Evolutionary conservation across 2,113 vertebrate species (phyloP).

Genomic region (Periophthalmus modestus): DNA sequence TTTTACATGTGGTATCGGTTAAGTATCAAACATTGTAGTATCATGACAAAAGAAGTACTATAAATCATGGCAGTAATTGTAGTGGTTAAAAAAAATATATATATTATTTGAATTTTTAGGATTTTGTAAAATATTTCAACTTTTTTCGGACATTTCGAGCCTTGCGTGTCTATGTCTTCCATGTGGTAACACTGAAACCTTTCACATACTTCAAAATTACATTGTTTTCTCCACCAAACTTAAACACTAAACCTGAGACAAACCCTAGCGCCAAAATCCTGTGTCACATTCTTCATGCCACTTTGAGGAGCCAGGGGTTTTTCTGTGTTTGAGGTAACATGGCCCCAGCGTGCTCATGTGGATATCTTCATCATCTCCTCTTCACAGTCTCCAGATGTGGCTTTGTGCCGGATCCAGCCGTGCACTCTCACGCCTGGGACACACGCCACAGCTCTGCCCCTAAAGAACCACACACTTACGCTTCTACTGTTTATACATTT

Average conservation of each 20-base stretch:
- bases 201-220: not conserved
- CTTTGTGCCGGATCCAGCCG: conserved; percentile 49
- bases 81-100: not conserved
- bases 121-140: no score
- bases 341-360: conserved; percentile 22
- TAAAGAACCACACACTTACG: conserved; percentile 21
- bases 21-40: no score
- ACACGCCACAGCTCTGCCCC: conserved; percentile 42
- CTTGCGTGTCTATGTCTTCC: not conserved
- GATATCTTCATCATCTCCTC: conserved; percentile 55
- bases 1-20: no score
- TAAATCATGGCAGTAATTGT: not conserved
- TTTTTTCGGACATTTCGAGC: no score
- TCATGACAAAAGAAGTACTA: not conserved
- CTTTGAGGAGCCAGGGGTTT: conserved; percentile 32
- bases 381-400: conserved; percentile 55
- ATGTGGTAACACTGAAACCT: not conserved
- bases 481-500: conserved; percentile 56
- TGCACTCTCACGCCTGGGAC: conserved; percentile 47
- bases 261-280: conserved; percentile 25
- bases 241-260: conserved; percentile 22
- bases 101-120: no score
- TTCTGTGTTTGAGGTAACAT: conserved; percentile 41
- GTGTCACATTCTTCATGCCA: conserved; percentile 50
- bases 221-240: conserved; percentile 38